Evolutionary conservation across 2,888 invertebrate species (phyloP).

Genomic region (Drosophila mulleri): DNA sequence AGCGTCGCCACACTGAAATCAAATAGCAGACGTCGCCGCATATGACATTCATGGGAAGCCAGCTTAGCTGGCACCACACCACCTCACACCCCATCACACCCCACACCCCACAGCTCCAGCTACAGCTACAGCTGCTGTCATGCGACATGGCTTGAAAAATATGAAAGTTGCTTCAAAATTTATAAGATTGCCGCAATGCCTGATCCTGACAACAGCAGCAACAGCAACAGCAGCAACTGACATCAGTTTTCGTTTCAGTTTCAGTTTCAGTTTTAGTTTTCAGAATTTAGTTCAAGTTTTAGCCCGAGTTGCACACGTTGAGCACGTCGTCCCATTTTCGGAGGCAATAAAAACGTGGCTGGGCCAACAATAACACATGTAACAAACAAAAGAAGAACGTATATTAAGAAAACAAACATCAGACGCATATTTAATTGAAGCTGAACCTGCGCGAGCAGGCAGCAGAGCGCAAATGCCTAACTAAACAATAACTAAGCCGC

Average conservation of each 20-base stretch:
- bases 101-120: background rate
- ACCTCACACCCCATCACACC: background rate
- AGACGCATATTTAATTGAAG: constrained; percentile 76
- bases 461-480: constrained; percentile 48
- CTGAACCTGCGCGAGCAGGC: constrained; percentile 34
- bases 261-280: constrained; percentile 35
- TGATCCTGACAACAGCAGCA: constrained; percentile 25
- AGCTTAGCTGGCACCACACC: constrained; percentile 11
- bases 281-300: constrained; percentile 32
- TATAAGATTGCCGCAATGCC: constrained; percentile 60
- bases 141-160: constrained; percentile 57
- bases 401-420: constrained; percentile 56
- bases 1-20: constrained; percentile 52
- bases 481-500: constrained; percentile 31
- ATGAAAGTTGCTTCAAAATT: constrained; percentile 79
- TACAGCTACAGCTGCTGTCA: constrained; percentile 16
- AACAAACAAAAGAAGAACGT: constrained; percentile 3
- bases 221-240: constrained; percentile 6
- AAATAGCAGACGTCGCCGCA: constrained; percentile 51
- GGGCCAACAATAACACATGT: background rate
- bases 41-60: constrained; percentile 47
- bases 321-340: constrained; percentile 61
- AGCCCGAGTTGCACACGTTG: constrained; percentile 56
- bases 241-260: constrained; percentile 28
- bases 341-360: constrained; percentile 73